Conservation (phyloP, 2,113 vertebrate genomes). For the Pseudolaguvia tuberculata region DNA sequence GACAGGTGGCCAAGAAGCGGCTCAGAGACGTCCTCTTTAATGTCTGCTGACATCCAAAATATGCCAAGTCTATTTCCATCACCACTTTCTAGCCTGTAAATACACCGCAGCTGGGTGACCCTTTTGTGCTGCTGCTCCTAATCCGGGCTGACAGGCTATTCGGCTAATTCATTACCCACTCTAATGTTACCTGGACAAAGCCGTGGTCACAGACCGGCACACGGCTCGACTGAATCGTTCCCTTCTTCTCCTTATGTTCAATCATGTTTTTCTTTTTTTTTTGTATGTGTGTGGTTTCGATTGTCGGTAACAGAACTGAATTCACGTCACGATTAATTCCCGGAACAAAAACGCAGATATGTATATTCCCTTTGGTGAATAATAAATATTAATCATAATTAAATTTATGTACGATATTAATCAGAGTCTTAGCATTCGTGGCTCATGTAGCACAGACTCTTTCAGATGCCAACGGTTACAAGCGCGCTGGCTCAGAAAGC, state of each 20-base stretch:
- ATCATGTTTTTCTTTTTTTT: slow-evolving; percentile 14
- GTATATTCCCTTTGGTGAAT: too few relatives aligned
- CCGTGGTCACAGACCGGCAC: background rate
- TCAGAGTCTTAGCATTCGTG: slow-evolving; percentile 27
- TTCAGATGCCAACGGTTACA: slow-evolving; percentile 1
- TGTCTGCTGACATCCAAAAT: slow-evolving; percentile 36
- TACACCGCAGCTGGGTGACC: slow-evolving; percentile 34
- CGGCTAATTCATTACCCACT: slow-evolving; percentile 37
- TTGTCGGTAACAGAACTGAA: slow-evolving; percentile 35
- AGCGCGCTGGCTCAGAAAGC: background rate
- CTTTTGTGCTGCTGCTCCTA: slow-evolving; percentile 38
- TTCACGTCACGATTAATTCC: slow-evolving; percentile 34
- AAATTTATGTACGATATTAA: slow-evolving; percentile 44
- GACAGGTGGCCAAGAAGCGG: background rate
- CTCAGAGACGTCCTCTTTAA: slow-evolving; percentile 27
- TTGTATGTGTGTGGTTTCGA: slow-evolving; percentile 33
- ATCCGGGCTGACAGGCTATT: slow-evolving; percentile 46
- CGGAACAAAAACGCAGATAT: too few relatives aligned
- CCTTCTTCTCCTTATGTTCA: slow-evolving; percentile 27
- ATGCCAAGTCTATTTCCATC: slow-evolving; percentile 36
- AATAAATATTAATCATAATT: slow-evolving; percentile 40
- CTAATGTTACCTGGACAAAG: slow-evolving; percentile 23
- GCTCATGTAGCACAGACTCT: background rate
- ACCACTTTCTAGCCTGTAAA: slow-evolving; percentile 41
- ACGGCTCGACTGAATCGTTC: background rate